A percentile compares a stretch with the other conserved stretches of the same genome.
phyloP scores from a whole-genome alignment of 2,113 vertebrate genomes.

The Lophura nycthemera region DNA sequence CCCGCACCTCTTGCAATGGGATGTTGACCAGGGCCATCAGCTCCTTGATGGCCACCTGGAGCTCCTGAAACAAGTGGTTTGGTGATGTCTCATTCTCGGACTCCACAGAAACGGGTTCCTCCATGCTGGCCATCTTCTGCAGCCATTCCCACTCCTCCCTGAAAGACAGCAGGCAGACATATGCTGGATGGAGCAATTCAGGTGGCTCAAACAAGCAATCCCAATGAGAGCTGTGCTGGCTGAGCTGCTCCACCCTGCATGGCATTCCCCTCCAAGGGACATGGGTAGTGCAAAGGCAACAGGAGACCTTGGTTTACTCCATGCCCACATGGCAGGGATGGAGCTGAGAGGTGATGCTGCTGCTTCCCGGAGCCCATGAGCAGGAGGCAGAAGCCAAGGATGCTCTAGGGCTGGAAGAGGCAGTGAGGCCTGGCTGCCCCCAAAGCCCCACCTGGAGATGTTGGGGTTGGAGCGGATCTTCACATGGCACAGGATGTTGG shows the following conservation, averaged over 20 bases:
- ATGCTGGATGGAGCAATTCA: rapidly evolving
- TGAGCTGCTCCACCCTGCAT: not conserved
- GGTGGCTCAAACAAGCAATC: rapidly evolving
- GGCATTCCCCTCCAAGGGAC: not conserved
- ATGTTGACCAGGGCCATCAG: slow-evolving; percentile 87
- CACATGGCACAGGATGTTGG: slow-evolving; percentile 90
- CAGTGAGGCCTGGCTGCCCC: not conserved
- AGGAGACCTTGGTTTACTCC: not conserved
- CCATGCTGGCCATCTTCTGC: slow-evolving; percentile 80
- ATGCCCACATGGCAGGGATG: not conserved
- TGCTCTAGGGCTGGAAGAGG: not conserved
- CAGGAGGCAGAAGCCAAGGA: not conserved
- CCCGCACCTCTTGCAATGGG: slow-evolving; percentile 83
- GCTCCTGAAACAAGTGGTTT: slow-evolving; percentile 84
- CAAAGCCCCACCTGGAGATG: slow-evolving; percentile 83
- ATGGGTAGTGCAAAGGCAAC: not conserved
- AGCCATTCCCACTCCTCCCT: slow-evolving; percentile 95
- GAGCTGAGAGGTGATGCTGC: rapidly evolving
- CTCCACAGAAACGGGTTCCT: slow-evolving; percentile 78
- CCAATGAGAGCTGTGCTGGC: not conserved
- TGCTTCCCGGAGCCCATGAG: not conserved
- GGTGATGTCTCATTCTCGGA: slow-evolving; percentile 78
- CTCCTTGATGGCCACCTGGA: slow-evolving; percentile 84
- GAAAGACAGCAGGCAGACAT: not conserved
- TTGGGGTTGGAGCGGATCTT: slow-evolving; percentile 90